These are phyloP conservation scores for Bimastos eiseni DNA, from an alignment of 2,888 invertebrate species.

Conservation along the genomic window DNA sequence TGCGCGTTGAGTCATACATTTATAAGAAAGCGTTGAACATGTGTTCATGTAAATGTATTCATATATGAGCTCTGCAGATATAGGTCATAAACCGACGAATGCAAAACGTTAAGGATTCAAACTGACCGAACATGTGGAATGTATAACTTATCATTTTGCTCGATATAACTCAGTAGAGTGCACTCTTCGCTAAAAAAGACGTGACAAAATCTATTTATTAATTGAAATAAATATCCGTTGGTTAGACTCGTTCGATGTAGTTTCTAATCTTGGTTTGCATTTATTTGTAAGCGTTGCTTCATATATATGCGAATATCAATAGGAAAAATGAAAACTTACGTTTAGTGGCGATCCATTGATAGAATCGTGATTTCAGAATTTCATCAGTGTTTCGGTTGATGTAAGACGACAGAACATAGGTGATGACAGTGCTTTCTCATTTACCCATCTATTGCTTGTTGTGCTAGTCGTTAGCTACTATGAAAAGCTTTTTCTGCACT, in stretches of 20 bases:
- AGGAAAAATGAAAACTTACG: not conserved
- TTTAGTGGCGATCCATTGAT: too few relatives aligned
- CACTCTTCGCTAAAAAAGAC: not conserved
- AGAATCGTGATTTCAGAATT: conserved; percentile 1
- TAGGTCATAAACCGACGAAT: too few relatives aligned
- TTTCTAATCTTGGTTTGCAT: not conserved
- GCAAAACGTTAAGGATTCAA: not conserved
- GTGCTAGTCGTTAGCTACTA: not conserved
- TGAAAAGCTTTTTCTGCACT: not conserved
- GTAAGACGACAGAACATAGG: not conserved
- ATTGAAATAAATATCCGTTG: not conserved
- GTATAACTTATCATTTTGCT: not conserved
- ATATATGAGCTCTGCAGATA: too few relatives aligned
- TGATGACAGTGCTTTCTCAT: not conserved
- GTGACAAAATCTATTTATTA: not conserved
- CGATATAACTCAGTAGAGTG: not conserved
- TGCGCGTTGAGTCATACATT: too few relatives aligned
- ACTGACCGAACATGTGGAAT: not conserved
- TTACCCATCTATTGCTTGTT: not conserved
- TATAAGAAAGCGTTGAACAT: too few relatives aligned
- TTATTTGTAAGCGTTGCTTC: too few relatives aligned
- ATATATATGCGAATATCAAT: not conserved
- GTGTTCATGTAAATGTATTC: too few relatives aligned
- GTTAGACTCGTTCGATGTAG: not conserved
- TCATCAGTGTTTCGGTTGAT: not conserved